phyloP scores from a whole-genome alignment of 2,888 invertebrate species.

The Apodemia zela region DNA sequence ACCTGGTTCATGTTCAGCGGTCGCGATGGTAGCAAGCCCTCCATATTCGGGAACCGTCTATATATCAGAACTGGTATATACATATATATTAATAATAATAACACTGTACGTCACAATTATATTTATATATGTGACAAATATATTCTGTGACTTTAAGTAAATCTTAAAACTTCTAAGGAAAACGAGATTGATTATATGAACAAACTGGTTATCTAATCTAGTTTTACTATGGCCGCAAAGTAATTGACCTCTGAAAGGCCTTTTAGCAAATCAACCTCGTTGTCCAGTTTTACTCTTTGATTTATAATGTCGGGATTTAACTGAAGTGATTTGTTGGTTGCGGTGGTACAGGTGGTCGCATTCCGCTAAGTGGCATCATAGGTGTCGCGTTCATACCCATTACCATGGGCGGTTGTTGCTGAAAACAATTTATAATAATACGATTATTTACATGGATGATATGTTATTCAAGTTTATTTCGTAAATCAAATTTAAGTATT shows the following conservation, averaged over 20 bases:
- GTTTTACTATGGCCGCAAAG: slow-evolving; percentile 16
- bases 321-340: slow-evolving; percentile 72
- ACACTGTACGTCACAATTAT: slow-evolving; percentile 12
- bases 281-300: slow-evolving; percentile 1
- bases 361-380: slow-evolving; percentile 60
- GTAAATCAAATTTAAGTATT: no score
- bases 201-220: slow-evolving; percentile 2
- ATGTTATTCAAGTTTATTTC: neutral
- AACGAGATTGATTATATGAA: slow-evolving; percentile 7
- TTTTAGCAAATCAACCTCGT: slow-evolving; percentile 13
- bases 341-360: slow-evolving; percentile 59
- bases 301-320: slow-evolving; percentile 44
- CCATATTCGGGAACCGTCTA: slow-evolving; percentile 20
- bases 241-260: slow-evolving; percentile 15
- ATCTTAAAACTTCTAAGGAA: slow-evolving; percentile 13
- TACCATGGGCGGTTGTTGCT: slow-evolving; percentile 76
- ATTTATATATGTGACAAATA: slow-evolving; percentile 21
- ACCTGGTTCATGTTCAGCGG: slow-evolving; percentile 30
- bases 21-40: slow-evolving; percentile 16
- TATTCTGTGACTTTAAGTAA: slow-evolving; percentile 29
- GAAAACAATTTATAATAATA: slow-evolving; percentile 30
- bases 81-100: slow-evolving; percentile 26
- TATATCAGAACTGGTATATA: slow-evolving; percentile 24
- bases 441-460: neutral
- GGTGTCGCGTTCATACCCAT: slow-evolving; percentile 66